Evolutionary conservation across 1,140 invertebrate species (phyloP).

Genomic region (Hyphantria cunea): DNA sequence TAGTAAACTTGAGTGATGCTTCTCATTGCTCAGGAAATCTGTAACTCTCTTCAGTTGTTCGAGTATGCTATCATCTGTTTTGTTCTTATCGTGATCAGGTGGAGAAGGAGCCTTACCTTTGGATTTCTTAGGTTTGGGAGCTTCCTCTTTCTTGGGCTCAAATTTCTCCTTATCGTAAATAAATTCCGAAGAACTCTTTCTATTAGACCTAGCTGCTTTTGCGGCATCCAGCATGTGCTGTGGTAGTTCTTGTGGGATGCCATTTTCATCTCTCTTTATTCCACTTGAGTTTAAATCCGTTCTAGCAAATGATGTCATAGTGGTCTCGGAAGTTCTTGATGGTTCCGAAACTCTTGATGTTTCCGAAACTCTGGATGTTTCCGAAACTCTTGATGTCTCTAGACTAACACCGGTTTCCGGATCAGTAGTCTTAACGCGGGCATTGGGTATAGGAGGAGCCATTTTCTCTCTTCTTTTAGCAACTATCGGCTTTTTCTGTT

Average conservation of each 20-base stretch:
- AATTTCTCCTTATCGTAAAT: constrained; percentile 62
- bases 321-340: constrained; percentile 44
- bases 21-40: constrained; percentile 70
- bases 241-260: constrained; percentile 85
- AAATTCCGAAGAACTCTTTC: constrained; percentile 81
- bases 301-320: constrained; percentile 59
- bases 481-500: constrained; percentile 76
- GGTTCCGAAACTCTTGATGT: background rate
- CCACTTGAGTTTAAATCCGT: constrained; percentile 81
- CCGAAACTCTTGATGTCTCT: constrained; percentile 30
- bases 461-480: constrained; percentile 79
- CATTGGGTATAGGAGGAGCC: constrained; percentile 77
- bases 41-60: constrained; percentile 69
- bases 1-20: constrained; percentile 69
- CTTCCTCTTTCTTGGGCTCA: constrained; percentile 76
- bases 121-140: constrained; percentile 83
- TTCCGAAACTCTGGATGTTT: constrained; percentile 42
- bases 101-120: constrained; percentile 89
- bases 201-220: constrained; percentile 85
- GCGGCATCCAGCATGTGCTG: constrained; percentile 88
- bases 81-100: constrained; percentile 76
- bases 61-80: constrained; percentile 72
- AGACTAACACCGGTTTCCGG: constrained; percentile 47
- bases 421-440: constrained; percentile 61
- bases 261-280: constrained; percentile 83